Evolutionary conservation across 92 coral and sea anemone genomes (phyloP).

Genomic region (Palythoa heliodiscus): DNA sequence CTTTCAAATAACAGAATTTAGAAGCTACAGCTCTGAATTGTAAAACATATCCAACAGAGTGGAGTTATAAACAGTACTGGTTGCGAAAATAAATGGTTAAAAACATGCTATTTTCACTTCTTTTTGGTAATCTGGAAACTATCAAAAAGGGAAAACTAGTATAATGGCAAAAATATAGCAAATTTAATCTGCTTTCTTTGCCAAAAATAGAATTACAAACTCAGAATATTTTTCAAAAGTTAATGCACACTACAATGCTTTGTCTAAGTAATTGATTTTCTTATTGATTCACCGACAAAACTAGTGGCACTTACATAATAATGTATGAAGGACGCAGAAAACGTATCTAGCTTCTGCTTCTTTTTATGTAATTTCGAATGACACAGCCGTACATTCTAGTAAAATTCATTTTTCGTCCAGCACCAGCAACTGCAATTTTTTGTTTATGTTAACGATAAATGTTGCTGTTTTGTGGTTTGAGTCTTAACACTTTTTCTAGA

Average conservation of each 20-base stretch:
- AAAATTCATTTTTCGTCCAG: neutral
- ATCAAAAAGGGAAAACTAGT: too few relatives aligned
- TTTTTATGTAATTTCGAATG: neutral
- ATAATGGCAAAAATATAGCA: too few relatives aligned
- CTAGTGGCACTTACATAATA: too few relatives aligned
- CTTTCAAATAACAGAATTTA: too few relatives aligned
- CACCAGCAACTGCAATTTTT: neutral
- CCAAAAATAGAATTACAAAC: neutral
- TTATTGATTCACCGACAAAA: neutral
- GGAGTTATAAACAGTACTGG: too few relatives aligned
- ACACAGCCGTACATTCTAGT: neutral
- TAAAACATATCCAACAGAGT: too few relatives aligned
- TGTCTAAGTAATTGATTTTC: neutral
- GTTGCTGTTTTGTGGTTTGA: neutral
- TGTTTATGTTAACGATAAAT: neutral
- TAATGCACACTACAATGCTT: neutral
- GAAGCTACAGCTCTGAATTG: too few relatives aligned
- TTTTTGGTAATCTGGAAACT: too few relatives aligned
- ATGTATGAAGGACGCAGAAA: too few relatives aligned
- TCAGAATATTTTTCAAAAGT: neutral
- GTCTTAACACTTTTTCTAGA: neutral
- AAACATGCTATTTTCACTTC: too few relatives aligned
- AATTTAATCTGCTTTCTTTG: neutral
- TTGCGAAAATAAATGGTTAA: too few relatives aligned
- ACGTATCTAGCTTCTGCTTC: too few relatives aligned